A percentile compares a stretch with the other conserved stretches of the same genome.
These are phyloP conservation scores for Chelidonichthys spinosus DNA, from an alignment of 2,797 vertebrate genomes.

Conservation along the genomic window DNA sequence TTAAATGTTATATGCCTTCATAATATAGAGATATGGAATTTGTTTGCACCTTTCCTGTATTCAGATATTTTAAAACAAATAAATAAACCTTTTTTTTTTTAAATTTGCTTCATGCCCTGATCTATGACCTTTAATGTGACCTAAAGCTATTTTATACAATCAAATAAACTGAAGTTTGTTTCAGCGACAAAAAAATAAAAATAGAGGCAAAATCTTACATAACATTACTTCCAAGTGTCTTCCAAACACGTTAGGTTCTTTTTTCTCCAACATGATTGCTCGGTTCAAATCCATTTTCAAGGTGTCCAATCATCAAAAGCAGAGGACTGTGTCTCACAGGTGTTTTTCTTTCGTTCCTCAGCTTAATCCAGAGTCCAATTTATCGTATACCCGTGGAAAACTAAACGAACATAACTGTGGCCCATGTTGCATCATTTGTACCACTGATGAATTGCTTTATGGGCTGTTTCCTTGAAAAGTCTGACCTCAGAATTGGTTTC, in stretches of 20 bases:
- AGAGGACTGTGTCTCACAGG: constrained; percentile 26
- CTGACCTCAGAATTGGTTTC: constrained; percentile 54
- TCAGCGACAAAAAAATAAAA: neutral
- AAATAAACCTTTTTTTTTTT: neutral
- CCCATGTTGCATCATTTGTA: constrained; percentile 41
- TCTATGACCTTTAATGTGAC: neutral
- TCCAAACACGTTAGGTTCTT: neutral
- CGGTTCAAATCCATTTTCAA: constrained; percentile 14
- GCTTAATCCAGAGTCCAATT: constrained; percentile 29
- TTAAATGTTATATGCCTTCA: neutral
- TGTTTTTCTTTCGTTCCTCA: constrained; percentile 40
- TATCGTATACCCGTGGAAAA: constrained; percentile 18
- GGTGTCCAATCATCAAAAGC: constrained; percentile 22
- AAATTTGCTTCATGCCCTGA: neutral
- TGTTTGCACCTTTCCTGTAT: neutral
- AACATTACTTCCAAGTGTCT: neutral
- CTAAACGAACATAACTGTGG: constrained; percentile 11
- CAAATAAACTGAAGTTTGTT: neutral
- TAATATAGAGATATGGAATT: neutral
- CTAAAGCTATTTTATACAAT: neutral
- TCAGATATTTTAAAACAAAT: no score
- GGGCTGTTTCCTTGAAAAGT: constrained; percentile 44
- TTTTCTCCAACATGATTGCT: constrained; percentile 5
- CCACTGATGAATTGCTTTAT: constrained; percentile 48
- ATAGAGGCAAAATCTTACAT: neutral